Conservation (phyloP, 2,797 vertebrate species). For the Spinus olivaceus region DNA sequence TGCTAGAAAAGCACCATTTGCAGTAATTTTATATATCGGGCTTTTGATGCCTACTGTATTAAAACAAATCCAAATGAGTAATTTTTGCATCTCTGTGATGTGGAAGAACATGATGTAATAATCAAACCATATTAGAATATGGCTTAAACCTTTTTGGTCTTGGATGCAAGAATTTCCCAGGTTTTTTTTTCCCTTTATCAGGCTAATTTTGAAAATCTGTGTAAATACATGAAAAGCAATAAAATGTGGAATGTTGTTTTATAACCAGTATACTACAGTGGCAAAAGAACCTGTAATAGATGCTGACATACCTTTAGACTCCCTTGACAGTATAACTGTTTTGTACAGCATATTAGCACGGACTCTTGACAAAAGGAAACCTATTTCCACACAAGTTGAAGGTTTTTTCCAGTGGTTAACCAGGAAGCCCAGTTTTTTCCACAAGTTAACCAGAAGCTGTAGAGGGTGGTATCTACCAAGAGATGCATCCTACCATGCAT, state of each 20-base stretch:
- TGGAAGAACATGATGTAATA: background rate
- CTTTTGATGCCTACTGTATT: background rate
- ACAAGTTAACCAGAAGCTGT: background rate
- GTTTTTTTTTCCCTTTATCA: background rate
- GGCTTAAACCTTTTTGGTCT: background rate
- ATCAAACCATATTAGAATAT: background rate
- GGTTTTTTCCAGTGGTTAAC: background rate
- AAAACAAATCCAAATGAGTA: background rate
- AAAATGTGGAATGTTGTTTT: background rate
- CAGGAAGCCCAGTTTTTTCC: background rate
- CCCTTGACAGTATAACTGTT: background rate
- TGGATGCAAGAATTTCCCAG: background rate
- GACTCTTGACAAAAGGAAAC: background rate
- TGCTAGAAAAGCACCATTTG: background rate
- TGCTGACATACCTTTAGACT: background rate
- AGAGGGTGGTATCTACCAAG: background rate
- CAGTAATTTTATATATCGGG: background rate
- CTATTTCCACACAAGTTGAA: background rate
- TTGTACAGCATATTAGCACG: background rate
- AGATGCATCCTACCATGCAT: background rate
- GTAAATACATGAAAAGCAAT: background rate
- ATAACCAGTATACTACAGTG: background rate
- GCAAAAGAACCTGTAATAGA: background rate
- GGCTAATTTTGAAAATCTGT: background rate
- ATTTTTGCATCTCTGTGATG: background rate